These are phyloP conservation scores for Beris chalybata DNA, from an alignment of 2,888 invertebrate genomes.

Conservation along the genomic window DNA sequence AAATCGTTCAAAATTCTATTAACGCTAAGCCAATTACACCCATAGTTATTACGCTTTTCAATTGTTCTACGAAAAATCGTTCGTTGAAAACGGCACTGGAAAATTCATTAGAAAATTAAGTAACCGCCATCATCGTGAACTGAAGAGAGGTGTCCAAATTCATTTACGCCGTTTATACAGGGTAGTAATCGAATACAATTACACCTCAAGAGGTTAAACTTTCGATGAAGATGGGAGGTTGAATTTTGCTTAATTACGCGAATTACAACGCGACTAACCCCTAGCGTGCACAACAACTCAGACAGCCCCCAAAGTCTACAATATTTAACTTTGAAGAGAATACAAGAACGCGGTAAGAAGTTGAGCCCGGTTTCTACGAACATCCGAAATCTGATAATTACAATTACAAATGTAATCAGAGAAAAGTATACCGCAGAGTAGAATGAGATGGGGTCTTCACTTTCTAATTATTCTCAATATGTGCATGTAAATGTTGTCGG, in stretches of 20 bases:
- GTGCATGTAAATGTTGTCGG: slow-evolving; percentile 18
- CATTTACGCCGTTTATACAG: slow-evolving; percentile 27
- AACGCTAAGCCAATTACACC: slow-evolving; percentile 24
- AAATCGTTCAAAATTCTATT: slow-evolving; percentile 5
- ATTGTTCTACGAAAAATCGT: slow-evolving; percentile 24
- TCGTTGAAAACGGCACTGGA: not conserved
- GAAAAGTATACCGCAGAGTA: slow-evolving; percentile 21
- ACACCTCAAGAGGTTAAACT: slow-evolving; percentile 27
- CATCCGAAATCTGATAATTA: slow-evolving; percentile 29
- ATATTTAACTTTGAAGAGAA: too few relatives aligned
- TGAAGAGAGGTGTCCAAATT: slow-evolving; percentile 15
- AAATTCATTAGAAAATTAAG: slow-evolving; percentile 26
- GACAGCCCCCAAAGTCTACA: too few relatives aligned
- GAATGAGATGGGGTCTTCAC: not conserved
- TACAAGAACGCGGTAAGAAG: too few relatives aligned
- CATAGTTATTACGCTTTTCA: slow-evolving; percentile 8
- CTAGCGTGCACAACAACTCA: too few relatives aligned
- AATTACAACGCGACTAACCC: not conserved
- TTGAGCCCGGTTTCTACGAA: not conserved
- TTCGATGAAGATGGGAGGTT: slow-evolving; percentile 1
- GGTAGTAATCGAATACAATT: slow-evolving; percentile 26
- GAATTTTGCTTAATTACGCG: slow-evolving; percentile 7
- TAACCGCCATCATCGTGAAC: slow-evolving; percentile 10
- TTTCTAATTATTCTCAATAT: slow-evolving; percentile 25
- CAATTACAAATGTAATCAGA: slow-evolving; percentile 30